phyloP scores from a whole-genome alignment of 2,888 invertebrate species.

The Parnassius orleans region DNA sequence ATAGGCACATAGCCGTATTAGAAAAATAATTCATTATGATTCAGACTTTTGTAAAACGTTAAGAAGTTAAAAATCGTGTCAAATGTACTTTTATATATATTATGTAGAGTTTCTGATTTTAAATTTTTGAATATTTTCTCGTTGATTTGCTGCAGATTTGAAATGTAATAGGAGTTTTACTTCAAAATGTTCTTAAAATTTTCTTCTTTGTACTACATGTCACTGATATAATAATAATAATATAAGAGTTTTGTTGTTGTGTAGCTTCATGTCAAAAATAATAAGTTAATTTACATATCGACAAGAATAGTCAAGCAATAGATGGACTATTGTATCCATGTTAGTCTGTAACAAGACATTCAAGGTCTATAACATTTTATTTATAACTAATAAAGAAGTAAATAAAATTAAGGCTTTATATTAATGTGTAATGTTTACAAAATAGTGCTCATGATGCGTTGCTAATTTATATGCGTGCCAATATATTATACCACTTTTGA shows the following conservation, averaged over 20 bases:
- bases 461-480: constrained; percentile 24
- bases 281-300: constrained; percentile 21
- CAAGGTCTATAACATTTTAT: too few relatives aligned
- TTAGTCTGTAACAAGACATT: too few relatives aligned
- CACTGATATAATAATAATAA: constrained; percentile 2
- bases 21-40: too few relatives aligned
- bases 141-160: not conserved
- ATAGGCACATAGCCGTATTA: too few relatives aligned
- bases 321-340: not conserved
- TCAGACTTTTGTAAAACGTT: too few relatives aligned
- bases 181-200: not conserved
- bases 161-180: constrained; percentile 7
- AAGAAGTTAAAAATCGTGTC: too few relatives aligned
- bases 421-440: not conserved
- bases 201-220: constrained; percentile 1
- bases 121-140: too few relatives aligned
- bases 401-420: constrained; percentile 8
- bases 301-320: constrained; percentile 8
- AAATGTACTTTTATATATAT: too few relatives aligned
- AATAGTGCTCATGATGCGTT: constrained; percentile 22
- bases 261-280: constrained; percentile 1
- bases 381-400: constrained; percentile 4
- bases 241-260: constrained; percentile 12
- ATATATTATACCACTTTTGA: constrained; percentile 15
- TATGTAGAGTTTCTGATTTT: too few relatives aligned